Evolutionary conservation across 2,797 vertebrate species (phyloP), one percentile per base, ranked within the genome.

Genomic region (Argyrosomus regius): DNA sequence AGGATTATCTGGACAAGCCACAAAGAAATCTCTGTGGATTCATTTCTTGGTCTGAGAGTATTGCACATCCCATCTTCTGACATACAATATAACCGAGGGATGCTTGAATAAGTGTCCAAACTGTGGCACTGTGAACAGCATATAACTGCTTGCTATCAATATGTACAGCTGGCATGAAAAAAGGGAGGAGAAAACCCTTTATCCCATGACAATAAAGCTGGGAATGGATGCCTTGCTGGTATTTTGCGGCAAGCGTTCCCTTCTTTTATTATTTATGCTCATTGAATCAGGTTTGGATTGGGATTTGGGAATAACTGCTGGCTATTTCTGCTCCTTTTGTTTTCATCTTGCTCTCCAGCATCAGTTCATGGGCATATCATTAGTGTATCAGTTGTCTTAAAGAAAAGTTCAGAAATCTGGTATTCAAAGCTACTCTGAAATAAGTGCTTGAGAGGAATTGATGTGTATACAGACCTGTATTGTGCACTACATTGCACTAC

Each of bases 1-100:
- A 80, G 87, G 88, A 94, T 94, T 93, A 94, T 93, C 92, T 90
- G 91, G 82, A 92, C 86, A 77, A 86, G 77, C 78, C 85, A 92
- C 92, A 93, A 90, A 91, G 86, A 88, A 87, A 83, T 84, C 84
- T 88, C 83, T 6, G 72, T 41, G 89, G 91, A 91, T 91, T 92
- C 72, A 91, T 90, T 93, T 92, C 85, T 88, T 78, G 86, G 82
- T 87, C 26, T 54, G 72, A 77, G 84, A 91, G 88, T 91, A 92
- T 88, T 92, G 91, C 88, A 70, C 84, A 50, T 72, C 82, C 85
- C 82, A 92, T 95, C 92, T 92, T 92, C 85, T 90, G 79, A 91
- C 91, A 46, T 81, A 90, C 82, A 92, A 87, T 88, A 86, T 70
- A 83, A 83, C 83, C 84, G 22, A 86, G 73, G 82, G 66, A 80